Percentiles rank a stretch among this genome's conserved stretches.
Conservation (phyloP, 2,888 invertebrate species). For the Xestoiulus laeticollis region DNA sequence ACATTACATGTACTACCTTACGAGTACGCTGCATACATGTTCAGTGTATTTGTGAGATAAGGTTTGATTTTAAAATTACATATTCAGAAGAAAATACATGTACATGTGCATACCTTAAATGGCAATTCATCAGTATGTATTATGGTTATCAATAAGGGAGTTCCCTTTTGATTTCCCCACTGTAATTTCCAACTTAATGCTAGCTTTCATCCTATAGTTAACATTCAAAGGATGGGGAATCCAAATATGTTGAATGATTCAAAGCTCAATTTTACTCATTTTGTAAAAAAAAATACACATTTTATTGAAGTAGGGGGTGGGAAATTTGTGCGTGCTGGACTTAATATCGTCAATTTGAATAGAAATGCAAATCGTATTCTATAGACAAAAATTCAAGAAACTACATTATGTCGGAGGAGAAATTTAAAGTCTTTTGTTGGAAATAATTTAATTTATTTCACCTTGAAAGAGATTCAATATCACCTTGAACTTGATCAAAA, state of each 20-base stretch:
- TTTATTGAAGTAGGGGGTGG: neutral
- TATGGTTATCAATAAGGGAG: neutral
- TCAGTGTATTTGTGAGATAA: neutral
- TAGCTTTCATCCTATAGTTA: neutral
- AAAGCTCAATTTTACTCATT: neutral
- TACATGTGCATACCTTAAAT: neutral
- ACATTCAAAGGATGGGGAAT: neutral
- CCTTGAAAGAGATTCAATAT: neutral
- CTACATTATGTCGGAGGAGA: neutral
- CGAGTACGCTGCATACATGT: neutral
- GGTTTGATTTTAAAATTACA: conserved; percentile 29
- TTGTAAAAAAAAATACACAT: neutral
- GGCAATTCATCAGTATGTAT: neutral
- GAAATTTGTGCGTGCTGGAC: neutral
- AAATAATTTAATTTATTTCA: neutral
- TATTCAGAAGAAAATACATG: neutral
- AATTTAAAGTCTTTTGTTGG: neutral
- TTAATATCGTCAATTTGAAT: neutral
- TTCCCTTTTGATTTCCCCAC: neutral
- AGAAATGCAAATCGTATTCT: neutral
- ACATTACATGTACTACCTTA: neutral
- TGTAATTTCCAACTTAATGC: neutral
- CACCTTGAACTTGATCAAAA: neutral
- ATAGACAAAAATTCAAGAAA: neutral
- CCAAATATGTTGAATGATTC: neutral